Base-by-base conservation (phyloP, 2,797 vertebrate species). In the Hippopotamyrus pictus region DNA sequence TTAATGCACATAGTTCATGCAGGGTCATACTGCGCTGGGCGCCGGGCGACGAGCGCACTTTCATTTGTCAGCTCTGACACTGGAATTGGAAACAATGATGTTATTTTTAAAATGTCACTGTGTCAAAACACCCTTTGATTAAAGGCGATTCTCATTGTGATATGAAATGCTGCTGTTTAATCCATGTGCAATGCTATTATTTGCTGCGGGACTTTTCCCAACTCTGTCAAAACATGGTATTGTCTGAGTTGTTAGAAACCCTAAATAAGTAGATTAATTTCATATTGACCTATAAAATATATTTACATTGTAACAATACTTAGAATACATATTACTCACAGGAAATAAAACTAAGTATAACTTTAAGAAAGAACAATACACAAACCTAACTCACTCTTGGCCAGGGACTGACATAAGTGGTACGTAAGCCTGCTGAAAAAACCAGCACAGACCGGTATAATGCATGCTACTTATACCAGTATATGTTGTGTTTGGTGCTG, bases 21-120 rank as follows among this genome's bases (percentile, higher is more conserved):
- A 50, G 62, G 57, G 62, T 50, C 62, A 73, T 44, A 14, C 22
- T 1, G 25, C 3, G 22, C 59, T 1, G 9, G 29, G 37, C 19
- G 22, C 59, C 2, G 9, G 29, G 37, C 19, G 44, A 46, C 57
- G n/a, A 25, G n/a, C 8, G 2, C 37, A 46, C 59, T 50, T 46
- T 65, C 65, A 88, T 65, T 88, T 46, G 54, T 88, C 59, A 88
- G 33, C 46, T 17, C 59, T 65, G 57, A 88, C 41, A 65, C 86
- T 29, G 65, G 33, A 46, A 69, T 48, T 22, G 37, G 59, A 44
- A 62, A 88, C 86, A 88, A 88, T 69, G 54, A 41, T 88, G 86
- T 29, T 69, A 41, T 46, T 69, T 69, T 69, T 57, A 89, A 65
- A 62, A 85, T 89, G 82, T 51, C 88, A 89, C 14, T 41, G 48